Conservation (phyloP, 2,797 vertebrate species). For the Poecilia velifera region DNA sequence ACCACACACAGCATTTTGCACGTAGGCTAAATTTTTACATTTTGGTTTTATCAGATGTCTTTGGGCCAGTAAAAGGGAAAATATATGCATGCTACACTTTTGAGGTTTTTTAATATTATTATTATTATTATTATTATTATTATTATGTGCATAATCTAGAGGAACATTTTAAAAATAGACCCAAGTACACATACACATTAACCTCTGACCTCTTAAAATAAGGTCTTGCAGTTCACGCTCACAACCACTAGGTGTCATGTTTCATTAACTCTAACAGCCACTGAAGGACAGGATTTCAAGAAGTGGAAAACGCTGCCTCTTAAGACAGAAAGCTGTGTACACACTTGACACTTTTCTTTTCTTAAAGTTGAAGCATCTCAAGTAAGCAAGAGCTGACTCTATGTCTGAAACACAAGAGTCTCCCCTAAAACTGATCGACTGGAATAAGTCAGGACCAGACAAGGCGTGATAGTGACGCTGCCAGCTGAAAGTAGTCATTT, state of each 20-base stretch:
- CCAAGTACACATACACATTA: background rate
- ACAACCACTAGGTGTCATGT: constrained; percentile 65
- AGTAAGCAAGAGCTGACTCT: constrained; percentile 11
- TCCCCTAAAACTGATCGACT: constrained; percentile 47
- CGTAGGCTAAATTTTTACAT: background rate
- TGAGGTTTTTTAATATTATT: background rate
- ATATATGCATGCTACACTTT: background rate
- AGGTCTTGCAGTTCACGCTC: constrained; percentile 30
- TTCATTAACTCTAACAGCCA: constrained; percentile 37
- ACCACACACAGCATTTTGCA: background rate
- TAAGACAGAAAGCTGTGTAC: constrained; percentile 6
- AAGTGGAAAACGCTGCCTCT: constrained; percentile 10
- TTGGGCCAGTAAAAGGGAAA: background rate
- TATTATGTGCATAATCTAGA: background rate
- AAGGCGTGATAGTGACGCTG: constrained; percentile 37
- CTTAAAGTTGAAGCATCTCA: constrained; percentile 47
- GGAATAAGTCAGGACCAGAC: constrained; percentile 32
- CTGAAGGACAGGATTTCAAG: constrained; percentile 38
- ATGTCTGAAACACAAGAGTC: constrained; percentile 3
- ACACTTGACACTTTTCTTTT: constrained; percentile 18
- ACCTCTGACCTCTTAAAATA: background rate
- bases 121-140: background rate
- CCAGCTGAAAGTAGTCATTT: constrained; percentile 47
- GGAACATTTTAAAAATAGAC: background rate
- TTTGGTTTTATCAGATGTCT: background rate